These are phyloP conservation scores for Eremobia ochroleuca DNA, from an alignment of 2,888 invertebrate species.

Conservation along the genomic window DNA sequence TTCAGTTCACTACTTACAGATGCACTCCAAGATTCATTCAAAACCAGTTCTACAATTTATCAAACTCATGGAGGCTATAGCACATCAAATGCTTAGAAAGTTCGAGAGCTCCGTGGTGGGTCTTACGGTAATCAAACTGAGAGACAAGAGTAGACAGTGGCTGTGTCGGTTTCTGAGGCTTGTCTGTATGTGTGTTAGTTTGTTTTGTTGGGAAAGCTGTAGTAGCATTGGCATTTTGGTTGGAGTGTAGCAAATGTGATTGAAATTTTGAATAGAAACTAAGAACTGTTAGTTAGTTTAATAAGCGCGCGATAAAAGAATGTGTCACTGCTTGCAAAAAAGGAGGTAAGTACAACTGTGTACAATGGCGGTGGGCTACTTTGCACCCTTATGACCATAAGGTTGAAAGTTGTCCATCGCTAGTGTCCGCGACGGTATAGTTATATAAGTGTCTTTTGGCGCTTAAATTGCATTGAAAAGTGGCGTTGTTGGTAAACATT, in stretches of 20 bases:
- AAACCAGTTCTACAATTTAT: slow-evolving; percentile 34
- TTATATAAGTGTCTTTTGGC: background rate
- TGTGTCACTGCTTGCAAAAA: background rate
- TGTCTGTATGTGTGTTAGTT: slow-evolving; percentile 6
- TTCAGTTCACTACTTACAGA: background rate
- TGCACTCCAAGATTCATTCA: background rate
- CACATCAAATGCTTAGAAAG: slow-evolving; percentile 81
- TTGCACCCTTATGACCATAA: background rate
- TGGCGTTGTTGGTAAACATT: too few species aligned
- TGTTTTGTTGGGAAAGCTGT: slow-evolving; percentile 1
- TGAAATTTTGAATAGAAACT: background rate
- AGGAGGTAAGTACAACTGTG: background rate
- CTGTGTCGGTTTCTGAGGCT: slow-evolving; percentile 33
- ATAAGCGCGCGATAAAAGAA: background rate
- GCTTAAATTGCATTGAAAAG: background rate
- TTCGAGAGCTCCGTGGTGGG: slow-evolving; percentile 78
- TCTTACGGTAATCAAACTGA: slow-evolving; percentile 85
- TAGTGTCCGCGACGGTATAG: background rate
- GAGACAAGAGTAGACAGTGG: slow-evolving; percentile 69
- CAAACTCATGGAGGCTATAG: slow-evolving; percentile 70
- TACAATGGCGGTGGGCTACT: background rate
- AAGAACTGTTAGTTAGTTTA: background rate
- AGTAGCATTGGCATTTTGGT: background rate
- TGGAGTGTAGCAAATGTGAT: background rate
- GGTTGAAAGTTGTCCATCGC: background rate